Conservation (phyloP, 2,797 vertebrate genomes). For the Hafferia zeledoni region DNA sequence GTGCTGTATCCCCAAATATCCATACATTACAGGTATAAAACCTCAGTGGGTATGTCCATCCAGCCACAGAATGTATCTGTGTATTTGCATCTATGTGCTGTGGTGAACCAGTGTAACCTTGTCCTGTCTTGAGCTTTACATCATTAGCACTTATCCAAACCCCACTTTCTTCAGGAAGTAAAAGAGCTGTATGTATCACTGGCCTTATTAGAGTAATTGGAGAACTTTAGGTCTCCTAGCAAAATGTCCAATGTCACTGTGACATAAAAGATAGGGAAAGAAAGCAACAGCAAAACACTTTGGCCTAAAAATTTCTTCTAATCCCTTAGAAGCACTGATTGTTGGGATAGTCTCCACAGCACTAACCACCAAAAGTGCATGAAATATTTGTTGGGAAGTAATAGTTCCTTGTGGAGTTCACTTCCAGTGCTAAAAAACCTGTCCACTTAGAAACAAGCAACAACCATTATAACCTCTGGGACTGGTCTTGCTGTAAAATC, state of each 20-base stretch:
- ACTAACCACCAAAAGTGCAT: constrained; percentile 39
- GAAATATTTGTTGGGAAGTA: constrained; percentile 43
- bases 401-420: constrained; percentile 41
- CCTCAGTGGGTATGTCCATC: background rate
- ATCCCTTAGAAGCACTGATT: constrained; percentile 14
- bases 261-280: constrained; percentile 41
- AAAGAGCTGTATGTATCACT: constrained; percentile 24
- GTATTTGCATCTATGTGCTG: background rate
- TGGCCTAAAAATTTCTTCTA: constrained; percentile 29
- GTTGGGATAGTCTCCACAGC: constrained; percentile 41
- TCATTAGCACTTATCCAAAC: background rate
- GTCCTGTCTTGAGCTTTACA: background rate
- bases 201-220: constrained; percentile 27
- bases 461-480: constrained; percentile 51
- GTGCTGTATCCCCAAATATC: background rate
- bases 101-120: background rate
- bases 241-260: constrained; percentile 45
- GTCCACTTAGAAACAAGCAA: constrained; percentile 49
- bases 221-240: constrained; percentile 28
- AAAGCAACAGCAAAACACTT: constrained; percentile 11
- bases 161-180: background rate
- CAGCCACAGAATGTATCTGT: background rate
- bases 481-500: constrained; percentile 45
- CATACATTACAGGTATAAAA: background rate
- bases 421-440: constrained; percentile 37